Conservation (phyloP, 2,797 vertebrate genomes). For the Neomorphus geoffroyi region DNA sequence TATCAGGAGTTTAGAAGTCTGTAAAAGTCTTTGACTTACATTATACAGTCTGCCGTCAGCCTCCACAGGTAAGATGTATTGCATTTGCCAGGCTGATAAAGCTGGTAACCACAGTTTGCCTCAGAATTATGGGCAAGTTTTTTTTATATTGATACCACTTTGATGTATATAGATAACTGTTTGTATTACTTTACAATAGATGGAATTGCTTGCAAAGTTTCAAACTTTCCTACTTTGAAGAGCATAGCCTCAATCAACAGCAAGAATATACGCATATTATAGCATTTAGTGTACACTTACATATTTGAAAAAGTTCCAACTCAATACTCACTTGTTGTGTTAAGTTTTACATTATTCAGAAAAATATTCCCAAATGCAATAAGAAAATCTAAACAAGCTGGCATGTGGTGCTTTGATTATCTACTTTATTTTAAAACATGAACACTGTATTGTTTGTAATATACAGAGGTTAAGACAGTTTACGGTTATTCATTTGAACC, state of each 20-base stretch:
- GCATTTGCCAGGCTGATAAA: background rate
- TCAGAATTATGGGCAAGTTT: background rate
- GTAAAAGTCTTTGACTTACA: background rate
- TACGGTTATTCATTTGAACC: background rate
- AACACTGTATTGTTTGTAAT: background rate
- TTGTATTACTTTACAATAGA: background rate
- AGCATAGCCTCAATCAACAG: background rate
- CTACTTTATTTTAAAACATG: background rate
- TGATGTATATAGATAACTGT: background rate
- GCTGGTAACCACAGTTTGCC: background rate
- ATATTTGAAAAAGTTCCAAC: background rate
- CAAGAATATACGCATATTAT: background rate
- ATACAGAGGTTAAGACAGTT: background rate
- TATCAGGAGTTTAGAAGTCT: background rate
- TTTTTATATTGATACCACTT: background rate
- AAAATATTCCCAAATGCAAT: background rate
- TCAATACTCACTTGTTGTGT: background rate
- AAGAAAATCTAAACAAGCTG: background rate
- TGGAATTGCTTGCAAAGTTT: background rate
- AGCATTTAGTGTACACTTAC: background rate
- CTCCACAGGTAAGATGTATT: background rate
- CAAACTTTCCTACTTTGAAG: background rate
- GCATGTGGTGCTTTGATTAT: background rate
- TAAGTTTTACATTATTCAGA: background rate
- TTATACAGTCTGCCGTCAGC: background rate